Conservation (phyloP, 1,140 invertebrate genomes). For the Aphelinus certus region DNA sequence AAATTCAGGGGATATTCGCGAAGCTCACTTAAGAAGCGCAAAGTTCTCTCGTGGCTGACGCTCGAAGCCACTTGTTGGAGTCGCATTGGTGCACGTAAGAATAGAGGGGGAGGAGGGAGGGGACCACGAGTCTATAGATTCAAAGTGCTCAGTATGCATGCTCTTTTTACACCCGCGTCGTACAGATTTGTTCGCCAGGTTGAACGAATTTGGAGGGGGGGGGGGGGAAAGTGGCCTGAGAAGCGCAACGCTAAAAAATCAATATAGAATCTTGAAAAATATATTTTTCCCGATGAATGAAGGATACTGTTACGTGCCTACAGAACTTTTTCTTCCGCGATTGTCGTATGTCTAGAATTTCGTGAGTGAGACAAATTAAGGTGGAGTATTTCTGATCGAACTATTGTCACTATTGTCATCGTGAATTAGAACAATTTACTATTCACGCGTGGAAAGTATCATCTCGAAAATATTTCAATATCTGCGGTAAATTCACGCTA, state of each 20-base stretch:
- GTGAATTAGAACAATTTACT: too few relatives aligned
- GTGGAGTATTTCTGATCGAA: too few relatives aligned
- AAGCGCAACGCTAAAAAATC: background rate
- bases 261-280: too few relatives aligned
- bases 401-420: too few relatives aligned
- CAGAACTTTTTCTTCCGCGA: too few relatives aligned
- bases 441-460: too few relatives aligned
- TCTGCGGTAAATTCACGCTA: too few relatives aligned
- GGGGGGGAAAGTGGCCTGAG: background rate
- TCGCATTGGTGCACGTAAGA: slow-evolving; percentile 8
- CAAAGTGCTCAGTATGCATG: background rate
- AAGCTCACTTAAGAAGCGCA: background rate
- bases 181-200: slow-evolving; percentile 8
- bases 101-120: background rate
- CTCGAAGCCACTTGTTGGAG: slow-evolving; percentile 60
- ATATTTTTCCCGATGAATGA: too few relatives aligned
- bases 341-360: too few relatives aligned
- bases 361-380: too few relatives aligned
- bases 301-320: too few relatives aligned
- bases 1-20: slow-evolving; percentile 9
- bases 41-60: slow-evolving; percentile 19
- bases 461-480: too few relatives aligned
- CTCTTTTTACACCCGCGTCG: background rate
- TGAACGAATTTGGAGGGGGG: slow-evolving; percentile 6
- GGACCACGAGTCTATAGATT: background rate